Evolutionary conservation across 2,888 invertebrate species (phyloP).

Genomic region (Aspidiotus destructor): DNA sequence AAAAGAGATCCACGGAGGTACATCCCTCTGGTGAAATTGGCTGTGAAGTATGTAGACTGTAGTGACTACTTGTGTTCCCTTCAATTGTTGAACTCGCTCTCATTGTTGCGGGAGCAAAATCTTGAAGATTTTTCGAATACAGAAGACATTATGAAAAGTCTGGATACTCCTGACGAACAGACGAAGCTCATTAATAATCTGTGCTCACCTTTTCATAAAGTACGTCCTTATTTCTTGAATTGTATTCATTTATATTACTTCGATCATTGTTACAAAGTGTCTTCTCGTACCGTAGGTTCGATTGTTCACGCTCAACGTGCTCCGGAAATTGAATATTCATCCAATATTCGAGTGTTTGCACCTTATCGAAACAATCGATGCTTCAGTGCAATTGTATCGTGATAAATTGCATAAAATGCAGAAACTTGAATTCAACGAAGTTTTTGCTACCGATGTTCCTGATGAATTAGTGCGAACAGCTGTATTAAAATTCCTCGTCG

Average conservation of each 20-base stretch:
- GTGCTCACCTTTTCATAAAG: conserved; percentile 34
- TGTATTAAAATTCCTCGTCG: conserved; percentile 68
- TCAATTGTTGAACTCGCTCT: conserved; percentile 1
- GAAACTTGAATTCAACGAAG: conserved; percentile 49
- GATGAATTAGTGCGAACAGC: conserved; percentile 42
- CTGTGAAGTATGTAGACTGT: conserved; percentile 12
- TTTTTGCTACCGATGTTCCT: conserved; percentile 11
- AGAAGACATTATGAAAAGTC: conserved; percentile 3
- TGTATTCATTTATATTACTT: conserved; percentile 8
- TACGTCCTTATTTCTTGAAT: not conserved
- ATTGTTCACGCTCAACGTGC: conserved; percentile 60
- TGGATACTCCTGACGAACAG: conserved; percentile 4
- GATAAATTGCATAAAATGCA: conserved; percentile 64
- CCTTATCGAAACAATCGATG: conserved; percentile 58
- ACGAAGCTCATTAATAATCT: conserved; percentile 28
- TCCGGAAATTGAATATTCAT: conserved; percentile 55
- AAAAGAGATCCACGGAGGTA: not conserved
- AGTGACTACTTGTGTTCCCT: conserved; percentile 19
- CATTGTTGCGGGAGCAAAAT: not conserved
- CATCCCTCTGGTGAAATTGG: not conserved
- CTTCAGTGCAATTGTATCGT: conserved; percentile 69
- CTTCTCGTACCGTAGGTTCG: conserved; percentile 49
- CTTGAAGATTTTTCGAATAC: too few species aligned
- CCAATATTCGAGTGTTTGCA: conserved; percentile 57
- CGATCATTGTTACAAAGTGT: conserved; percentile 11